These are phyloP conservation scores for Cosmorhoe ocellata DNA, from an alignment of 2,888 invertebrate genomes.

Conservation along the genomic window DNA sequence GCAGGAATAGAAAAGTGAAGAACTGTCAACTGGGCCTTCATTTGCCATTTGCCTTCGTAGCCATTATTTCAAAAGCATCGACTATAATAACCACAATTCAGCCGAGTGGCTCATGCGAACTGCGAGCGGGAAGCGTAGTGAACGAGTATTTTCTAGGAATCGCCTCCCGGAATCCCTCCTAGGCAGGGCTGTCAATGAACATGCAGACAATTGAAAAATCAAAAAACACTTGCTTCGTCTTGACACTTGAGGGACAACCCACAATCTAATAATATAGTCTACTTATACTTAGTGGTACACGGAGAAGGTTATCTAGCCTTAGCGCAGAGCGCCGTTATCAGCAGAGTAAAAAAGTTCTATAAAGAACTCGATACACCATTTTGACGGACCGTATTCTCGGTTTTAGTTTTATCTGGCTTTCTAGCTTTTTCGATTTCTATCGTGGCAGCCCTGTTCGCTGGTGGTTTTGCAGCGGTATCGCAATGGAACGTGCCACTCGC, in stretches of 20 bases:
- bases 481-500: constrained; percentile 22
- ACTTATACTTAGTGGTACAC: no score
- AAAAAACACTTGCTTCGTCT: no score
- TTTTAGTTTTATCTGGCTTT: no score
- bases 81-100: constrained; percentile 34
- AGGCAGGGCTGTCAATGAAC: constrained; percentile 8
- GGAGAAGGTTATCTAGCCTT: no score
- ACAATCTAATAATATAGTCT: no score
- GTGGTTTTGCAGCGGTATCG: constrained; percentile 23
- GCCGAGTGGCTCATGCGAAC: constrained; percentile 36
- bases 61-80: constrained; percentile 14
- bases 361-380: no score
- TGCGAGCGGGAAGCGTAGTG: constrained; percentile 43
- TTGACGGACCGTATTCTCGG: no score
- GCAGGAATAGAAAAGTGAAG: not conserved
- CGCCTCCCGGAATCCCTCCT: constrained; percentile 16
- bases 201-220: no score
- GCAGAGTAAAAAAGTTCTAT: no score
- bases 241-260: no score
- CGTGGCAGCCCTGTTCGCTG: constrained; percentile 11
- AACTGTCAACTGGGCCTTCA: not conserved
- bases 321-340: no score
- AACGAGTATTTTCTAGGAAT: constrained; percentile 22
- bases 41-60: constrained; percentile 3
- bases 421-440: not conserved